Conservation (phyloP, 2,113 vertebrate genomes). For the Scophthalmus maximus region DNA sequence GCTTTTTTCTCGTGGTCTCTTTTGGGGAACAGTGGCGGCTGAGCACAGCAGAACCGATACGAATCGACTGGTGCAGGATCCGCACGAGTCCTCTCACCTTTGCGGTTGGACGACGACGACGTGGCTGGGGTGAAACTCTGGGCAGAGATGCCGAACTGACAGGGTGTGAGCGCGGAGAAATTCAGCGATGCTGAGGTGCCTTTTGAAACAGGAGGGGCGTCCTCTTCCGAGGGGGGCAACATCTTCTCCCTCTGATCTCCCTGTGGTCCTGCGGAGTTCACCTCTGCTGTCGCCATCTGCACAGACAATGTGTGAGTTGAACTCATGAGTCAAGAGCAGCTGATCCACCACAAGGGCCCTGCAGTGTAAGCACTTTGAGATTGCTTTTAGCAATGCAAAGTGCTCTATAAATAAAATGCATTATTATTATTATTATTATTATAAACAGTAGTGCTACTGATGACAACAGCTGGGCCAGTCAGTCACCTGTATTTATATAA, state of each 20-base stretch:
- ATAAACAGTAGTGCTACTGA: too few relatives aligned
- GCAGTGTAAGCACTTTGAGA: too few relatives aligned
- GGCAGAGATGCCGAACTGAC: slow-evolving; percentile 78
- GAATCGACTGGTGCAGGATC: background rate
- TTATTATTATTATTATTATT: too few relatives aligned
- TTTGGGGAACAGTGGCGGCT: background rate
- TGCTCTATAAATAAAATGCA: too few relatives aligned
- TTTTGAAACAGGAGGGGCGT: background rate
- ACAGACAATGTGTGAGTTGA: background rate
- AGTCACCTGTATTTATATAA: background rate
- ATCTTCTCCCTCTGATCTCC: slow-evolving; percentile 13
- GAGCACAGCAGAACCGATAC: background rate
- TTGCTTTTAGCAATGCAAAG: too few relatives aligned
- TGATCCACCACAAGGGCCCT: background rate
- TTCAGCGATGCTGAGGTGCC: slow-evolving; percentile 44
- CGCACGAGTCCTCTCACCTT: too few relatives aligned
- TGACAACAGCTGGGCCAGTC: background rate
- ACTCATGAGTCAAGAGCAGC: background rate
- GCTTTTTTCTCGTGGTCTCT: background rate
- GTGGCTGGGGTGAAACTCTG: slow-evolving; percentile 74
- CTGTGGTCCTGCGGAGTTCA: background rate
- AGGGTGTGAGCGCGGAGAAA: slow-evolving; percentile 71
- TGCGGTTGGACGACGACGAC: slow-evolving; percentile 42
- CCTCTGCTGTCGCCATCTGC: slow-evolving; percentile 51
- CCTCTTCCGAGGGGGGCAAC: slow-evolving; percentile 12